Conservation (phyloP, 2,113 vertebrate genomes). For the Ageneiosus marmoratus region DNA sequence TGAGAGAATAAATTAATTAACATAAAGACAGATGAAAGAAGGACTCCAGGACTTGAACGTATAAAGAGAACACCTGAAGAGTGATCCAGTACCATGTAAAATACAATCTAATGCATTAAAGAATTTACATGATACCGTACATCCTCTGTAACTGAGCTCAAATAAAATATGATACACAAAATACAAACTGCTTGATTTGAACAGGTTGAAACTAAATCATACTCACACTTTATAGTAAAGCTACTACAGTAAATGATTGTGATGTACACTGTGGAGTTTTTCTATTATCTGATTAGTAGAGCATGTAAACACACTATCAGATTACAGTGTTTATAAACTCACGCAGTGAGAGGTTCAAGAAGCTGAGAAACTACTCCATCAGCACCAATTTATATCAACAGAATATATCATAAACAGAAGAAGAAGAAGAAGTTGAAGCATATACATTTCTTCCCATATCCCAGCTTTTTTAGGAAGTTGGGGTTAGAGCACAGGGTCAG, state of each 20-base stretch:
- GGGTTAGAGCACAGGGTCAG: no score
- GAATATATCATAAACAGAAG: no score
- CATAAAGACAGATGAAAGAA: not conserved
- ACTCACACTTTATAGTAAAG: not conserved
- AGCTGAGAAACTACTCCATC: not conserved
- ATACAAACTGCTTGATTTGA: not conserved
- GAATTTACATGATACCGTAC: not conserved
- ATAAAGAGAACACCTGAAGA: not conserved
- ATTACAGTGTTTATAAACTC: not conserved
- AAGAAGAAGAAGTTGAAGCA: no score
- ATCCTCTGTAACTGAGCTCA: not conserved
- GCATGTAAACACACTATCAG: no score
- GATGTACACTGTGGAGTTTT: not conserved
- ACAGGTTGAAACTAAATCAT: not conserved
- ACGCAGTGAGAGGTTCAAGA: not conserved
- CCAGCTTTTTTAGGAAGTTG: no score
- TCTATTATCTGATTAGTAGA: not conserved
- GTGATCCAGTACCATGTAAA: not conserved
- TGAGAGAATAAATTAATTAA: not conserved
- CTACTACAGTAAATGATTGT: not conserved
- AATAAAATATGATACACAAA: no score
- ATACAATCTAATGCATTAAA: not conserved
- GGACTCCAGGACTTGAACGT: no score
- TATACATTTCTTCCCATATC: no score
- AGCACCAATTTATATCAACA: no score